Conservation (phyloP, 2,113 vertebrate species). For the Acrocephalus kingi region DNA sequence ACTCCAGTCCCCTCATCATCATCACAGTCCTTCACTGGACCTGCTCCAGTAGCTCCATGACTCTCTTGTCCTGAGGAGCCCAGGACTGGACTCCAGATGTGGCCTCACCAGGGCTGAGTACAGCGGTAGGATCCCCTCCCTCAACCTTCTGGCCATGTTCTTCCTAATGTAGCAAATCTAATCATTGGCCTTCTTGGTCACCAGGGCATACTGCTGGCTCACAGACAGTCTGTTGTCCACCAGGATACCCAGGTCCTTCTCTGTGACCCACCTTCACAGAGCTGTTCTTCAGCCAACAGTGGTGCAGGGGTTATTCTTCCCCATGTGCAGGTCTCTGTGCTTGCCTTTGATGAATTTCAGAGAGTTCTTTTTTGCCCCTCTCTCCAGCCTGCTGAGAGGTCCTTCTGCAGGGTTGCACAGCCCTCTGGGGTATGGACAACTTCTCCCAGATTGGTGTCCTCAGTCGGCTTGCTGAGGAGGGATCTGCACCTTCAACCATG, state of each 20-base stretch:
- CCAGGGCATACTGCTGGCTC: not conserved
- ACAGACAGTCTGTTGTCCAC: not conserved
- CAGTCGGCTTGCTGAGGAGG: not conserved
- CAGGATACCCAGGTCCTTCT: not conserved
- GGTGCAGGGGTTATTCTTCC: not conserved
- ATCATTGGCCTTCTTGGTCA: not conserved
- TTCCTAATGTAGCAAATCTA: too few species aligned
- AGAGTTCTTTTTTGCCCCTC: not conserved
- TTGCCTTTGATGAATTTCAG: not conserved
- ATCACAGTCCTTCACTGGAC: too few species aligned
- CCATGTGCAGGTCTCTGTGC: not conserved
- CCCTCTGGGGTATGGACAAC: accelerated
- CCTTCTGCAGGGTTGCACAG: not conserved
- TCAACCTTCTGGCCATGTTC: accelerated
- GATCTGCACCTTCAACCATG: not conserved
- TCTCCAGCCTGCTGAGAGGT: accelerated
- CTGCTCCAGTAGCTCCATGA: accelerated
- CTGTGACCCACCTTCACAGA: not conserved
- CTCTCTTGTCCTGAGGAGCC: not conserved
- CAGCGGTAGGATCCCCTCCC: not conserved
- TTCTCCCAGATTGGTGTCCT: accelerated
- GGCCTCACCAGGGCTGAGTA: not conserved
- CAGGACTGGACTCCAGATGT: not conserved
- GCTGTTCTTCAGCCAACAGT: accelerated
- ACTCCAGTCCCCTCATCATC: not conserved